Evolutionary conservation across 2,113 vertebrate species (phyloP).

Genomic region (Labrus mixtus): DNA sequence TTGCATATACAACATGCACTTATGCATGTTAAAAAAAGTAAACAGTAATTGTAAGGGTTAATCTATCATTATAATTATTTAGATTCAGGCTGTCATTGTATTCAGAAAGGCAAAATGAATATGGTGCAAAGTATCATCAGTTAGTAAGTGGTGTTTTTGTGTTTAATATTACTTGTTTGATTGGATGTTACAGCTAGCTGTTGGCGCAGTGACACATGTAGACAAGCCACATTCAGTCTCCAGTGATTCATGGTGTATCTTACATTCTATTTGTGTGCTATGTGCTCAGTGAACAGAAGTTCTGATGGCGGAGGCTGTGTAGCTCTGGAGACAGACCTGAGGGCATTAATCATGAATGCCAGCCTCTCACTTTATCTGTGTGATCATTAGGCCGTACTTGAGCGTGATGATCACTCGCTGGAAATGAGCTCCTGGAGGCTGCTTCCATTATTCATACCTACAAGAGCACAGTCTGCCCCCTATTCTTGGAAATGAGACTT

Average conservation of each 20-base stretch:
- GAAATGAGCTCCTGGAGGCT: conserved; percentile 79
- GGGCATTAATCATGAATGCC: conserved; percentile 74
- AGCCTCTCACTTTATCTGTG: conserved; percentile 72
- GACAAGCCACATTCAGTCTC: not conserved
- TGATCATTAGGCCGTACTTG: conserved; percentile 76
- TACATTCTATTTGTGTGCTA: conserved; percentile 16
- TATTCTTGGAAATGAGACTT: conserved; percentile 80
- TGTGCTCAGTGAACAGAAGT: conserved; percentile 32
- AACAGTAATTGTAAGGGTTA: no score
- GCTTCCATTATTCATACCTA: conserved; percentile 82
- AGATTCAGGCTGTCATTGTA: not conserved
- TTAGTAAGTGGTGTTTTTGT: not conserved
- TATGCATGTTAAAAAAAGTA: no score
- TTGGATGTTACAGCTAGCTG: not conserved
- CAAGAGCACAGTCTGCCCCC: conserved; percentile 60
- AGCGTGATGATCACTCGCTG: conserved; percentile 72
- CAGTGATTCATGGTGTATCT: conserved; percentile 18
- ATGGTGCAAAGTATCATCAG: not conserved
- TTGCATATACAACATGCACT: no score
- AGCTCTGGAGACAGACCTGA: conserved; percentile 52
- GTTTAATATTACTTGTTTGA: not conserved
- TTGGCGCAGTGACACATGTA: not conserved
- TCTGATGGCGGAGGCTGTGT: conserved; percentile 26
- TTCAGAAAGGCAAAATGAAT: not conserved
- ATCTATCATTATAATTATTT: no score